Conservation (phyloP, 1,140 invertebrate species). For the Trichoplusia ni region DNA sequence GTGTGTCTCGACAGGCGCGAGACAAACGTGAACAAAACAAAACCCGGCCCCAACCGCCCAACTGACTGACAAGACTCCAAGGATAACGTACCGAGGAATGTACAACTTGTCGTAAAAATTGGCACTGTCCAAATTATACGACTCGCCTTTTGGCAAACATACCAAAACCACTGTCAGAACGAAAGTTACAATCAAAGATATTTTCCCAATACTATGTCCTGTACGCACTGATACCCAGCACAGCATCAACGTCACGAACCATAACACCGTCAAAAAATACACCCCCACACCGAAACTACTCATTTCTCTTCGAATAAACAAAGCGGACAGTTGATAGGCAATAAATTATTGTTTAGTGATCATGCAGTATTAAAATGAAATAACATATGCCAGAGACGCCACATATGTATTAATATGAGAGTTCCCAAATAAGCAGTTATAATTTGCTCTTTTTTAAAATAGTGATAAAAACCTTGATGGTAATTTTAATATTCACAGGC, state of each 20-base stretch:
- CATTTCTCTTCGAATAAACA: conserved; percentile 47
- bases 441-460: conserved; percentile 29
- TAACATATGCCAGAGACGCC: conserved; percentile 35
- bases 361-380: conserved; percentile 38
- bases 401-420: conserved; percentile 31
- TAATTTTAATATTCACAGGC: conserved; percentile 18
- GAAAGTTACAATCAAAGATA: conserved; percentile 55
- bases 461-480: conserved; percentile 38
- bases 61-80: conserved; percentile 59
- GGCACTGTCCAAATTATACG: conserved; percentile 38
- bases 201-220: conserved; percentile 69
- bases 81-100: conserved; percentile 58
- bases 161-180: conserved; percentile 64
- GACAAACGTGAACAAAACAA: conserved; percentile 61
- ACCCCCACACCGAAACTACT: conserved; percentile 67
- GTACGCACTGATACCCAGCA: conserved; percentile 71
- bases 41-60: conserved; percentile 56
- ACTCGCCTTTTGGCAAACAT: conserved; percentile 59
- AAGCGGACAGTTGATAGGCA: conserved; percentile 31
- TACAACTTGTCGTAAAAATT: conserved; percentile 73
- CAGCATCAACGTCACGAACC: conserved; percentile 65
- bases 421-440: conserved; percentile 26
- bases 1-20: conserved; percentile 62
- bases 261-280: conserved; percentile 68
- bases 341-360: conserved; percentile 31